Evolutionary conservation across 2,888 invertebrate species (phyloP), one percentile per base, ranked within the genome.

Genomic region (Cheilosia variabilis): DNA sequence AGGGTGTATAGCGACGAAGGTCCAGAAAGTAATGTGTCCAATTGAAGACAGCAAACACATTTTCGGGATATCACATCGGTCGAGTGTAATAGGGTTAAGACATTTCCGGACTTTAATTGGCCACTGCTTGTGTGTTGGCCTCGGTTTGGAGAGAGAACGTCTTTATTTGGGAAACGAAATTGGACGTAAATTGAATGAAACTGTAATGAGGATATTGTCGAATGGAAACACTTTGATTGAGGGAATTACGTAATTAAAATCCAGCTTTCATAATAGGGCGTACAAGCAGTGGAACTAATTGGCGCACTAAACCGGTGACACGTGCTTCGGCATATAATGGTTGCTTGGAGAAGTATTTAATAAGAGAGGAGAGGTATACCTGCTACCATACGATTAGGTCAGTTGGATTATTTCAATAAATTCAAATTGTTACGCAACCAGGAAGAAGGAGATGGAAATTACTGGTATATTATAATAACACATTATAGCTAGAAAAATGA

Each of bases 51-150:
- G 37, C 19, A 53, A 72, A 62, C 63, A 53, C 73, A 63, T 53
- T 73, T 22, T 65, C 19, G 31, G 24, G 13, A 34, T 27, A 57
- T 65, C 57, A 65, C 34, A 7, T 43, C 31, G 72, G 52, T 43
- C 45, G 24, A 34, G 41, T 43, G 77, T 41, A 45, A 43, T 69
- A 34, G 77, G 52, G 55, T 69, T 69, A n/a, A 53, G 68, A 53
- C 53, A 62, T 77, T 62, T 77, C 55, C 68, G 37, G 68, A 53
- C 77, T 60, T 69, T 62, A 69, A 77, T 69, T 69, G 68, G 68
- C 52, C 19, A 19, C 52, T 45, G 52, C 47, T 53, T 68, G 68
- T 34, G 65, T 62, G 43, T 24, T 55, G 27, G 47, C 37, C 47
- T 19, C 60, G 22, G 60, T 47, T 31, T 34, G 22, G 52, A 53